Evolutionary conservation across 2,113 vertebrate species (phyloP).

Genomic region (Talpa occidentalis): DNA sequence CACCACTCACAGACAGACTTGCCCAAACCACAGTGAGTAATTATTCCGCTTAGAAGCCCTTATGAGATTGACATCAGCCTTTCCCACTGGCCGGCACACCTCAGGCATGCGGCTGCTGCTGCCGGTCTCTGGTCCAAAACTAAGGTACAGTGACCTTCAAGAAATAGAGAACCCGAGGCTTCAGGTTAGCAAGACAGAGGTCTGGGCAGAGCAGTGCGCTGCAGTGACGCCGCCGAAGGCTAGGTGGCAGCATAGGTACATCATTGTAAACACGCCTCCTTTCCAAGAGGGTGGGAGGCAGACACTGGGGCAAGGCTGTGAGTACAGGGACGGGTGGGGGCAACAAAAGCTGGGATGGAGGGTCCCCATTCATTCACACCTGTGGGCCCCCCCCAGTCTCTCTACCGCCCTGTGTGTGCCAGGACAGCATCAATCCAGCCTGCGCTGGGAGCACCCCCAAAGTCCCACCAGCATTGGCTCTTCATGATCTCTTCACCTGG

Average conservation of each 20-base stretch:
- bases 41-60: neutral
- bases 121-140: neutral
- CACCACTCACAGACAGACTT: neutral
- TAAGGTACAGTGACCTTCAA: neutral
- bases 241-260: slow-evolving; percentile 89
- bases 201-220: slow-evolving; percentile 36
- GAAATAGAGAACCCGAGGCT: neutral
- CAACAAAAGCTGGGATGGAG: neutral
- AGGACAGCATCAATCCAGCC: neutral
- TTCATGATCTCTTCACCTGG: neutral
- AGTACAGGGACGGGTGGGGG: neutral
- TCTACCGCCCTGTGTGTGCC: too few relatives aligned
- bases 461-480: neutral
- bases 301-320: neutral
- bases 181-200: neutral
- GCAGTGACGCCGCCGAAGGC: slow-evolving; percentile 83
- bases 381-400: too few relatives aligned
- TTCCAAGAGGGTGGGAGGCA: neutral
- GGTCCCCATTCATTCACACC: neutral
- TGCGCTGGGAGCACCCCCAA: neutral
- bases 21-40: neutral
- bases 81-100: neutral
- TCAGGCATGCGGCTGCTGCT: neutral
- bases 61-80: neutral
- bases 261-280: slow-evolving; percentile 31